Evolutionary conservation across 2,888 invertebrate genomes (phyloP).

Genomic region (Ypsolopha sequella): DNA sequence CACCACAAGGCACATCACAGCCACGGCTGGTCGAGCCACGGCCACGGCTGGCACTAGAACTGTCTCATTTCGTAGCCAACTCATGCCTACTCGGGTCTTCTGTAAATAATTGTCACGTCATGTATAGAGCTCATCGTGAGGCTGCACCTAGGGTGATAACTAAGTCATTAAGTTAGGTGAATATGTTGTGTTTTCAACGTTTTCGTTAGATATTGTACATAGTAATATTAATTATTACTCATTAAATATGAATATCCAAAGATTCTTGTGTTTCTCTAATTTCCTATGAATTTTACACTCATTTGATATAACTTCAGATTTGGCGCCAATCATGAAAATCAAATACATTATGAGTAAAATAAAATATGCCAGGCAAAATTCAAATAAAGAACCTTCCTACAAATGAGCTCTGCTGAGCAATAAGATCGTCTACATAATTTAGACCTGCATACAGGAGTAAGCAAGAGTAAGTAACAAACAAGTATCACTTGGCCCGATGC

Average conservation of each 20-base stretch:
- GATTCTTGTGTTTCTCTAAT: conserved; percentile 22
- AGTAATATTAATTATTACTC: conserved; percentile 50
- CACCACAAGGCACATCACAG: conserved; percentile 44
- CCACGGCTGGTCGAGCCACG: conserved; percentile 14
- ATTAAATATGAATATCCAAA: conserved; percentile 47
- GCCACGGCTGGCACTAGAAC: conserved; percentile 15
- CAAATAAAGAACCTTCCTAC: no score
- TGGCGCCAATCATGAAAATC: no score
- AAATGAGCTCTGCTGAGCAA: no score
- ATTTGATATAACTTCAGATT: no score
- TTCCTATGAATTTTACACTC: not conserved
- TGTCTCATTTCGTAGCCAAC: not conserved
- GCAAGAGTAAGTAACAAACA: no score
- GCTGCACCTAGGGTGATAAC: conserved; percentile 67
- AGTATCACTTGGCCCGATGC: no score
- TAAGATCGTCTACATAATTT: no score
- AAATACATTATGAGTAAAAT: no score
- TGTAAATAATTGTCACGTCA: conserved; percentile 52
- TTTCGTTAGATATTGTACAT: conserved; percentile 50
- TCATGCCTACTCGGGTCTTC: conserved; percentile 36
- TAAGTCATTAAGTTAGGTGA: conserved; percentile 66
- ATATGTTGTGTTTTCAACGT: conserved; percentile 28
- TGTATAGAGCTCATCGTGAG: conserved; percentile 54
- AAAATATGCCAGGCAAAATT: no score
- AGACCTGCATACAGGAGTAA: no score